These are phyloP conservation scores for Psilopogon haemacephalus DNA, from an alignment of 2,113 vertebrate species.

Conservation along the genomic window DNA sequence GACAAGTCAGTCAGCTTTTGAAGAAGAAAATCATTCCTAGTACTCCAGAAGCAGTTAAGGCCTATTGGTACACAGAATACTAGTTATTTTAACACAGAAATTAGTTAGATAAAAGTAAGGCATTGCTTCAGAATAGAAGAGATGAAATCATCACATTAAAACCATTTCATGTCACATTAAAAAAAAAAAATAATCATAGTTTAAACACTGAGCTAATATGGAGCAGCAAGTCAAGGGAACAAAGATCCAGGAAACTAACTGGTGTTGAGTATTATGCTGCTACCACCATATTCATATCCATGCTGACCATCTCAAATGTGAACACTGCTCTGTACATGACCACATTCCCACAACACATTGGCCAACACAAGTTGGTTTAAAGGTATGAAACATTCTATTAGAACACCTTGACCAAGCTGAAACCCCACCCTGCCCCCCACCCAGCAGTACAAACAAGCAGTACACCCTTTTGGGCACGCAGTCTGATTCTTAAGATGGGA, in stretches of 20 bases:
- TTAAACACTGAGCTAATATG: not conserved
- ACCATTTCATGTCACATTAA: not conserved
- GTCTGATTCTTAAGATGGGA: not conserved
- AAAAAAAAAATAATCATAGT: not conserved
- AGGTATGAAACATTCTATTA: not conserved
- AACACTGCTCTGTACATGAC: accelerated
- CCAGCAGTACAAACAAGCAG: not conserved
- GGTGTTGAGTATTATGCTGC: not conserved
- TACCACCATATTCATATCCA: not conserved
- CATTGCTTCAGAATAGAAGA: not conserved
- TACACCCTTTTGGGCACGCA: not conserved
- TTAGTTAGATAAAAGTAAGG: not conserved
- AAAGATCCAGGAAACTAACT: not conserved
- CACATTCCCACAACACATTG: accelerated
- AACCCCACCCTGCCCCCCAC: not conserved
- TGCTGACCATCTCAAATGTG: not conserved
- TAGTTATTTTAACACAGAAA: not conserved
- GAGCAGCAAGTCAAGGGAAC: not conserved
- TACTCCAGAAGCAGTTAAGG: not conserved
- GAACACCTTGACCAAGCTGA: not conserved
- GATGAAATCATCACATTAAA: not conserved
- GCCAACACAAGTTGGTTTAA: not conserved
- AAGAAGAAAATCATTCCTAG: not conserved
- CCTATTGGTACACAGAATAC: not conserved
- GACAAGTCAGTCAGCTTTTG: not conserved